These are phyloP conservation scores for Calameuta filiformis DNA, from an alignment of 2,888 invertebrate genomes.

Conservation along the genomic window DNA sequence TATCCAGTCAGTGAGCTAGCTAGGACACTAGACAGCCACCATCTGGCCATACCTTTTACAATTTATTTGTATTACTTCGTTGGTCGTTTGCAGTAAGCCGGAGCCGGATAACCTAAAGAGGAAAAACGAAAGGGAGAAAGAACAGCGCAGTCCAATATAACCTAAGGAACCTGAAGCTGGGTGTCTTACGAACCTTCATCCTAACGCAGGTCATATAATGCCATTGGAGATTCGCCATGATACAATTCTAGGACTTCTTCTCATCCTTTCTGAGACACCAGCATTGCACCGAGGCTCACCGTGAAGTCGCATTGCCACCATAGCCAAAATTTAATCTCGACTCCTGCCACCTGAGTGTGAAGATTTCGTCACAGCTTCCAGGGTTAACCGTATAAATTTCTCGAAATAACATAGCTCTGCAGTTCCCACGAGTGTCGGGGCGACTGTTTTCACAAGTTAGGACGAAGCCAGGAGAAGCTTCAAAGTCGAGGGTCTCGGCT, in stretches of 20 bases:
- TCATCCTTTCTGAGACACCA: not conserved
- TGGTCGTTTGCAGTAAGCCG: conserved; percentile 37
- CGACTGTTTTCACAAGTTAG: conserved; percentile 44
- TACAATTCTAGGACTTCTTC: not conserved
- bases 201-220: not conserved
- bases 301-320: not conserved
- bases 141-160: not conserved
- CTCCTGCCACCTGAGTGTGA: not conserved
- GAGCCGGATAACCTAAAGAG: conserved; percentile 8
- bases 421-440: conserved; percentile 41
- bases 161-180: not conserved
- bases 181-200: not conserved
- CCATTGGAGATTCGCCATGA: not conserved
- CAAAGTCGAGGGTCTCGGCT: conserved; percentile 9
- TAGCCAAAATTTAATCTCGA: not conserved
- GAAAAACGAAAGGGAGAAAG: not conserved
- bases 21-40: conserved; percentile 26
- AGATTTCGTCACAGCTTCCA: not conserved
- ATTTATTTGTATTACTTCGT: conserved; percentile 55
- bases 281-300: not conserved
- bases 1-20: not conserved
- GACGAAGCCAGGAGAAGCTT: conserved; percentile 1
- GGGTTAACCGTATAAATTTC: conserved; percentile 28
- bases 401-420: conserved; percentile 30
- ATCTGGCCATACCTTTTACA: conserved; percentile 53